These are phyloP conservation scores for Cataglyphis livida DNA, from an alignment of 2,888 invertebrate species.

Conservation along the genomic window DNA sequence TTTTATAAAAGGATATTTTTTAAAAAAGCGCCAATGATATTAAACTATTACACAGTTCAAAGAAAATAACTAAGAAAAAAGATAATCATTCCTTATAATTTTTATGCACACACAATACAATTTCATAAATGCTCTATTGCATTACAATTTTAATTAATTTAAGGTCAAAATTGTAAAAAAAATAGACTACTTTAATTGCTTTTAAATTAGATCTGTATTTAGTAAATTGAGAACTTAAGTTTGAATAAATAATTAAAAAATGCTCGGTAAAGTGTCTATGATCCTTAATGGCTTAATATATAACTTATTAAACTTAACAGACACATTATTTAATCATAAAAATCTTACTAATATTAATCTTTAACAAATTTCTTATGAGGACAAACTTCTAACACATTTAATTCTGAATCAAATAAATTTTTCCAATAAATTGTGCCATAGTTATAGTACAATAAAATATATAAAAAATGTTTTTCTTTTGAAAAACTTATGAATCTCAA, in stretches of 20 bases:
- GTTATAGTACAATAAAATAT: neutral
- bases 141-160: conserved; percentile 3
- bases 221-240: neutral
- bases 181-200: neutral
- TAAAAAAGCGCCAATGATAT: conserved; percentile 53
- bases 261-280: neutral
- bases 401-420: too few species aligned
- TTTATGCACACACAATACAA: neutral
- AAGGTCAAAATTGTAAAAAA: neutral
- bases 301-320: conserved; percentile 1
- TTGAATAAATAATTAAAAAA: neutral
- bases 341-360: neutral
- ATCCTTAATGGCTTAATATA: neutral
- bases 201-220: neutral
- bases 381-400: neutral
- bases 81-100: neutral
- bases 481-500: neutral
- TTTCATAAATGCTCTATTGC: neutral
- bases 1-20: conserved; percentile 70
- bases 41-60: neutral
- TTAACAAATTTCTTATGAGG: neutral
- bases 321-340: neutral
- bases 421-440: neutral
- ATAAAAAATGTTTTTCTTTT: neutral
- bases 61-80: neutral